A percentile compares a stretch with the other conserved stretches of the same genome.
Evolutionary conservation across 2,888 invertebrate genomes (phyloP).

Genomic region (Hirtodrosophila alboralis): DNA sequence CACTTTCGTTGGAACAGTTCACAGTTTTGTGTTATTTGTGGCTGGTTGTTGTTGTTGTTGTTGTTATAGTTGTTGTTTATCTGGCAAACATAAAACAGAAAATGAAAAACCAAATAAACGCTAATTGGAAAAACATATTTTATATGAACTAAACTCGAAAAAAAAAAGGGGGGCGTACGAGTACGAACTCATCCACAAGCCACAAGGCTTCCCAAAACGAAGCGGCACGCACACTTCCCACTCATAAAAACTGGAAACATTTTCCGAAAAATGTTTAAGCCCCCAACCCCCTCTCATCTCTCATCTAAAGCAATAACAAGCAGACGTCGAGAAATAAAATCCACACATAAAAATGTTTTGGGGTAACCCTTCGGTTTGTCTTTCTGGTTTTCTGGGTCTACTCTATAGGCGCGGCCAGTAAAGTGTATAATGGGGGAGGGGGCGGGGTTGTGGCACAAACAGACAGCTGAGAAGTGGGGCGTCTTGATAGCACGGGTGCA

Average conservation of each 20-base stretch:
- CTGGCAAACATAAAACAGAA: slow-evolving; percentile 70
- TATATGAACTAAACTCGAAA: slow-evolving; percentile 60
- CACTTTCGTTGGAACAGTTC: slow-evolving; percentile 57
- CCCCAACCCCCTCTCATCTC: neutral
- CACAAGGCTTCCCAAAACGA: slow-evolving; percentile 6
- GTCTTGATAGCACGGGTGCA: neutral
- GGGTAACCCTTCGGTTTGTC: slow-evolving; percentile 65
- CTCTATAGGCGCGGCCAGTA: neutral
- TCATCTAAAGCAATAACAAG: slow-evolving; percentile 53
- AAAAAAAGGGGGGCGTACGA: neutral
- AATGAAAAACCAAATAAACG: slow-evolving; percentile 80
- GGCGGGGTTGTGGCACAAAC: neutral
- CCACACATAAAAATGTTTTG: slow-evolving; percentile 68
- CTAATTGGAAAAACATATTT: slow-evolving; percentile 80
- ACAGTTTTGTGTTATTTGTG: slow-evolving; percentile 42
- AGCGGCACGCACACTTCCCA: slow-evolving; percentile 74
- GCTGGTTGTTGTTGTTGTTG: slow-evolving; percentile 31
- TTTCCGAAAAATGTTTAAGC: slow-evolving; percentile 55
- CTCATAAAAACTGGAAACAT: slow-evolving; percentile 74
- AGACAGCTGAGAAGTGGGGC: slow-evolving; percentile 21
- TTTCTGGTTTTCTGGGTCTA: slow-evolving; percentile 34
- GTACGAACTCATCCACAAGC: slow-evolving; percentile 29
- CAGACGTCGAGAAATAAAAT: slow-evolving; percentile 64
- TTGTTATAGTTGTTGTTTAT: slow-evolving; percentile 58
- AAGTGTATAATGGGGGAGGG: no score